phyloP scores from a whole-genome alignment of 2,888 invertebrate species.

The Drosophila antonietae region DNA sequence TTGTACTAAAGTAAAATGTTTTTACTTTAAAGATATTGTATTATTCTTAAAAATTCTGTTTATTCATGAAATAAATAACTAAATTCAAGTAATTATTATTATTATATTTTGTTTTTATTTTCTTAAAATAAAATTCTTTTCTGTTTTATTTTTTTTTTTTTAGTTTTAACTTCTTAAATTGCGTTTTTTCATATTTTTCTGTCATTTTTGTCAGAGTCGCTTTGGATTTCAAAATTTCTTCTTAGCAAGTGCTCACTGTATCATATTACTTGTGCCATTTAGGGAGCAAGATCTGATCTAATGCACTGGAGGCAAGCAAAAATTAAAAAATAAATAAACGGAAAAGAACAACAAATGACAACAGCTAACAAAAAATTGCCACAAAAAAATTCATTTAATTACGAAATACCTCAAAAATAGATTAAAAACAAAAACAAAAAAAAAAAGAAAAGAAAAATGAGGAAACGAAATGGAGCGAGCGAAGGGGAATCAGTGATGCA shows the following conservation, averaged over 20 bases:
- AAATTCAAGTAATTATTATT: no score
- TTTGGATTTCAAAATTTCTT: not conserved
- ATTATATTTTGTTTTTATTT: no score
- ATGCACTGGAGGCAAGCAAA: constrained; percentile 17
- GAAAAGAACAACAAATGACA: constrained; percentile 16
- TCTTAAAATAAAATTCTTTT: no score
- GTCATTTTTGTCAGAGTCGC: no score
- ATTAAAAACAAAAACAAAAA: not conserved
- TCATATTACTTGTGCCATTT: constrained; percentile 23
- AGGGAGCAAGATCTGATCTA: constrained; percentile 36
- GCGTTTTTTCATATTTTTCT: not conserved
- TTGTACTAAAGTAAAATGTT: no score
- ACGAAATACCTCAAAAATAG: constrained; percentile 32
- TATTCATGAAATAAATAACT: no score
- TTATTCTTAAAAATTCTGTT: no score
- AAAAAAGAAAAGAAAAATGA: not conserved
- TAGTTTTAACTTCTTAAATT: not conserved
- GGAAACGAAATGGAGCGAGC: not conserved
- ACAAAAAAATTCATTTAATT: constrained; percentile 19
- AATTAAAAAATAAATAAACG: constrained; percentile 5
- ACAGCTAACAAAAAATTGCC: not conserved
- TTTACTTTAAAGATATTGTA: no score
- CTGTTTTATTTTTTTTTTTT: not conserved
- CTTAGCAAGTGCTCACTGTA: constrained; percentile 1
- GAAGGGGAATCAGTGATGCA: constrained; percentile 5